phyloP scores from a whole-genome alignment of 2,113 vertebrate species.

The Psephotus haematonotus region DNA sequence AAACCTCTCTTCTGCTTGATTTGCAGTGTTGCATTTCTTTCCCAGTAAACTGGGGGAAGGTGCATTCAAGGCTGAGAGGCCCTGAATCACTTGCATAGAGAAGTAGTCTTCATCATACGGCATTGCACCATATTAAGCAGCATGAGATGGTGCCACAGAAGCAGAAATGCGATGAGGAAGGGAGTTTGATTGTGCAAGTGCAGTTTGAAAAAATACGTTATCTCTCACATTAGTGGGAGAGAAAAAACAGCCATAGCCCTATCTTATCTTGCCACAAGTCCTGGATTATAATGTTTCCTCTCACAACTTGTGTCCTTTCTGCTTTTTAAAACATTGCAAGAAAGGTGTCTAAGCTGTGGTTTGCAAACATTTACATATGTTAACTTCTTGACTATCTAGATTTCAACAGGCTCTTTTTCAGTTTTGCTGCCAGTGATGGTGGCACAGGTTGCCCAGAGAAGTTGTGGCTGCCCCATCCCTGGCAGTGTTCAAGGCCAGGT shows the following conservation, averaged over 20 bases:
- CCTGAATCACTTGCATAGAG: not conserved
- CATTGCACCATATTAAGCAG: not conserved
- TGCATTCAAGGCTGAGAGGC: not conserved
- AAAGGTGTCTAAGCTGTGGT: not conserved
- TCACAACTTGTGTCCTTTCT: not conserved
- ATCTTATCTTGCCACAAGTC: not conserved
- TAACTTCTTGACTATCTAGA: not conserved
- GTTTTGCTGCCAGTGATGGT: not conserved
- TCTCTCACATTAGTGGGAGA: not conserved
- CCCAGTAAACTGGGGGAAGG: not conserved
- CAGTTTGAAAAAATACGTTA: not conserved
- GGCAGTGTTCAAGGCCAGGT: not conserved
- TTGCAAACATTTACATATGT: not conserved
- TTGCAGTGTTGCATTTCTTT: not conserved
- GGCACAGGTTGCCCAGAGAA: not conserved
- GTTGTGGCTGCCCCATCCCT: not conserved
- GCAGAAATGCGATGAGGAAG: not conserved
- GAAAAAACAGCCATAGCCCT: not conserved
- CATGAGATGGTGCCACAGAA: not conserved
- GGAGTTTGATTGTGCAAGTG: not conserved
- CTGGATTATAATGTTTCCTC: not conserved
- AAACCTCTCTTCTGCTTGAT: not conserved
- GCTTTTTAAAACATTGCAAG: not conserved
- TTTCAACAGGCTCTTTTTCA: not conserved
- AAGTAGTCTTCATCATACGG: not conserved